Evolutionary conservation across 1,140 invertebrate genomes (phyloP), one percentile per base, ranked within the genome.

Genomic region (Chironomus striatipennis): DNA sequence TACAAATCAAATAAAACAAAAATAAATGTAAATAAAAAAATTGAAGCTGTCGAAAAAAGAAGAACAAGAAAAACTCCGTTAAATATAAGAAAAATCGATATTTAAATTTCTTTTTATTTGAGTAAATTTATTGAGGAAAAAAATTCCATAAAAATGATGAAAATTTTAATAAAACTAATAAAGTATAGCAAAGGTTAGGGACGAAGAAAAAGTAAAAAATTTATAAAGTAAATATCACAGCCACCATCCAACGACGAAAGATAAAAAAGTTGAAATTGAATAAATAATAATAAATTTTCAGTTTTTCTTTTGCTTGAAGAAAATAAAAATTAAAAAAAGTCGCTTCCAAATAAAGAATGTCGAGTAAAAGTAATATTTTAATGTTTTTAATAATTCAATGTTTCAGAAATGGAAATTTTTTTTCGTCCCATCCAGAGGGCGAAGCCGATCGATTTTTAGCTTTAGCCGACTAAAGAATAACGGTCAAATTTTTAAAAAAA

Each of bases 341-440:
- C 65, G 65, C 65, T 70, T 20, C 65, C 65, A 70, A 20, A 70
- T 20, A 70, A 6, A 18, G 17, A 70, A 20, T 17, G 65, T 20
- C 8, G 18, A 20, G 9, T 20, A 67, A 67, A 70, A 70, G 20
- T 18, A 70, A 20, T 70, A 70, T 70, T 70, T 70, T 20, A 70
- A 70, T 70, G 65, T 70, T 20, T 67, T 70, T 70, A 20, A 57
- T 12, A 57, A 70, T 17, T 17, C 47, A 70, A 70, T 70, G 17
- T n/a, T n/a, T n/a, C 12, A 15, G n/a, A 57, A 15, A 57, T n/a
- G 47, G 15, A 57, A 34, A 34, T n/a, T n/a, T n/a, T n/a, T n/a
- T n/a, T n/a, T n/a, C n/a, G n/a, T n/a, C n/a, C n/a, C n/a, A n/a
- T n/a, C n/a, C n/a, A n/a, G n/a, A n/a, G n/a, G n/a, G n/a, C n/a